Evolutionary conservation across 2,113 vertebrate species (phyloP).

Genomic region (Vulpes vulpes): DNA sequence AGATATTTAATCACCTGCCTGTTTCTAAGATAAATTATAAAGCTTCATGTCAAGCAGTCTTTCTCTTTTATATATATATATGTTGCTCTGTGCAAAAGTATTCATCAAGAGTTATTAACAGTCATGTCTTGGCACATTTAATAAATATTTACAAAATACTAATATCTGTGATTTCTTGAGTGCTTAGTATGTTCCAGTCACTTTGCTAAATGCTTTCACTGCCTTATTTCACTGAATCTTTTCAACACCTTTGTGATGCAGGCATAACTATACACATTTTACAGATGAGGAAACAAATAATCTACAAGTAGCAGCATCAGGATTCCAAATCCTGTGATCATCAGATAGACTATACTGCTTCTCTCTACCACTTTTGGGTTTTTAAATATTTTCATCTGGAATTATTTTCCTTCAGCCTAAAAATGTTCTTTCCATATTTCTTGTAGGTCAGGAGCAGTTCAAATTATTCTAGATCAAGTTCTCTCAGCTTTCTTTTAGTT

Average conservation of each 20-base stretch:
- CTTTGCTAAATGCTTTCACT: not conserved
- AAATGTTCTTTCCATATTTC: not conserved
- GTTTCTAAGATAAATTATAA: slow-evolving; percentile 4
- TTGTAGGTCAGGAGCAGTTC: not conserved
- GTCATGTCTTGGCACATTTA: not conserved
- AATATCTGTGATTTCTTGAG: not conserved
- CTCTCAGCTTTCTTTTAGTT: not conserved
- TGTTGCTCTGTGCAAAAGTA: not conserved
- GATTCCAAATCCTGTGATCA: not conserved
- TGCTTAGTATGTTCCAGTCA: not conserved
- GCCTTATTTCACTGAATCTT: not conserved
- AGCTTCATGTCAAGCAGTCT: not conserved
- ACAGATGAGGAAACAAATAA: not conserved
- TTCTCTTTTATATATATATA: not conserved
- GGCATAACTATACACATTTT: not conserved
- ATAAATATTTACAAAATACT: slow-evolving; percentile 39
- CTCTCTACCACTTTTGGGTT: not conserved
- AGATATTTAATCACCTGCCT: not conserved
- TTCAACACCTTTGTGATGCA: not conserved
- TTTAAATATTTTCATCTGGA: not conserved
- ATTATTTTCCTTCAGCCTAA: not conserved
- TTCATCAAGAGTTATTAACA: not conserved
- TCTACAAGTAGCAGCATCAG: not conserved
- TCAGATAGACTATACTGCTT: not conserved
- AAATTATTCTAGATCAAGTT: not conserved